Conservation (phyloP, 2,113 vertebrate genomes). For the Trichomycterus rosablanca region DNA sequence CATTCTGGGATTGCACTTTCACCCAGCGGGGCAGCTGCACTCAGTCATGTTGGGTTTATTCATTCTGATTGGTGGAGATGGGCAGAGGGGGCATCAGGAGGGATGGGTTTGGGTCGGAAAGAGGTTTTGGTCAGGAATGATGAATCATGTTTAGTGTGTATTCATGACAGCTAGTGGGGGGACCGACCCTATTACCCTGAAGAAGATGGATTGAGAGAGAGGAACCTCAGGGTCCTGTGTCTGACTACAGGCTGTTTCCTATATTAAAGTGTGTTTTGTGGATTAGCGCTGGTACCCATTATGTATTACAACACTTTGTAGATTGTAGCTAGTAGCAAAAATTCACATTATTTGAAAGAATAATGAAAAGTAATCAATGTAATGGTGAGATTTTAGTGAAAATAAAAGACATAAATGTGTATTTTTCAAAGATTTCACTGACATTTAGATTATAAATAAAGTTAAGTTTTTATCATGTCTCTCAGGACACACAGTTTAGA, state of each 20-base stretch:
- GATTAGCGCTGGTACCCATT: too few species aligned
- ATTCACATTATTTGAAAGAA: too few species aligned
- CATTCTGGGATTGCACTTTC: constrained; percentile 21
- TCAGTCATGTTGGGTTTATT: constrained; percentile 41
- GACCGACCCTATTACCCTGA: constrained; percentile 1
- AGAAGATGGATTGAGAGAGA: neutral
- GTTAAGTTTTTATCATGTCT: too few species aligned
- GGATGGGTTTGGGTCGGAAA: constrained; percentile 45
- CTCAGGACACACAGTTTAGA: too few species aligned
- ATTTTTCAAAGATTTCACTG: too few species aligned
- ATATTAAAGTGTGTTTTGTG: constrained; percentile 4
- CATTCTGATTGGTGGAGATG: constrained; percentile 35
- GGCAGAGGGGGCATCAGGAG: constrained; percentile 15
- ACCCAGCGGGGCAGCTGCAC: constrained; percentile 26
- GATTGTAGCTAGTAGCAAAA: too few species aligned
- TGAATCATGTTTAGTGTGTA: constrained; percentile 46
- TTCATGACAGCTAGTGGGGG: constrained; percentile 47
- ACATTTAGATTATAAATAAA: too few species aligned
- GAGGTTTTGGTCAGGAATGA: constrained; percentile 51
- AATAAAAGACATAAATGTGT: too few species aligned
- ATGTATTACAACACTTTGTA: too few species aligned
- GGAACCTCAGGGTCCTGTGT: neutral
- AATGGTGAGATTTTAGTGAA: too few species aligned
- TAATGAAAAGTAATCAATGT: too few species aligned
- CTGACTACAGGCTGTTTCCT: neutral